Base-by-base conservation (phyloP, 1,140 invertebrate genomes). In the Ips nitidus region DNA sequence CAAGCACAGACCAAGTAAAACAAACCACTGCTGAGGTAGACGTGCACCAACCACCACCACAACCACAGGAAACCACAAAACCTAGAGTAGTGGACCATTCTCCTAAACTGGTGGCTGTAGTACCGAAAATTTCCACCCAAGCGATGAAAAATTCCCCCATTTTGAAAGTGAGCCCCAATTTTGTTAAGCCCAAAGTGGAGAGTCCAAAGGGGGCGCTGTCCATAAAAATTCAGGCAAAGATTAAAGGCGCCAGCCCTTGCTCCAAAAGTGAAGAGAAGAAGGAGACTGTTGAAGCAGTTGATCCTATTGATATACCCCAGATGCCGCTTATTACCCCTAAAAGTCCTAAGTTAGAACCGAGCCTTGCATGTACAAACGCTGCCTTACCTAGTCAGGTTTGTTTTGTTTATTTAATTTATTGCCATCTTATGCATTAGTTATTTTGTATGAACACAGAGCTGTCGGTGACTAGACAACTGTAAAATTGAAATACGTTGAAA, bases 201-300 rank as follows among this genome's bases (percentile, higher is more conserved):
- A 79, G 75, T 50, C 77, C 75, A 2, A 79, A 78, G 74, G 79
- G 79, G 36, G 78, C 78, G 7, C 60, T 80, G n/a, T 76, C 78
- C 8, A 66, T 75, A 7, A 78, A 80, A 69, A 76, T 80, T 39
- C 76, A 78, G 67, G 76, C 78, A 4, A 79, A 75, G 64, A 73
- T 72, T n/a, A 79, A 79, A 71, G 22, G 22, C 22, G 61, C 70
- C 41, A 72, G 73, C 8, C 65, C 76, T 7, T 56, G 58, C 45
- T 73, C 72, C 55, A 66, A 67, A 62, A 65, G 71, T 6, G 62
- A 65, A 56, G 50, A 63, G 56, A 63, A 73, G 41, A 55, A 56
- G 63, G 42, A 66, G 40, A 42, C 37, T 7, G n/a, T 37, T 4
- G 39, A 59, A 39, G 69, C 64, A 52, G n/a, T 69, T 43, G 58